Percentiles rank a stretch among this genome's conserved stretches.
These are phyloP conservation scores for Oopsacas minuta DNA, from an alignment of 37 sponge, comb jelly and placozoan genomes.

Conservation along the genomic window DNA sequence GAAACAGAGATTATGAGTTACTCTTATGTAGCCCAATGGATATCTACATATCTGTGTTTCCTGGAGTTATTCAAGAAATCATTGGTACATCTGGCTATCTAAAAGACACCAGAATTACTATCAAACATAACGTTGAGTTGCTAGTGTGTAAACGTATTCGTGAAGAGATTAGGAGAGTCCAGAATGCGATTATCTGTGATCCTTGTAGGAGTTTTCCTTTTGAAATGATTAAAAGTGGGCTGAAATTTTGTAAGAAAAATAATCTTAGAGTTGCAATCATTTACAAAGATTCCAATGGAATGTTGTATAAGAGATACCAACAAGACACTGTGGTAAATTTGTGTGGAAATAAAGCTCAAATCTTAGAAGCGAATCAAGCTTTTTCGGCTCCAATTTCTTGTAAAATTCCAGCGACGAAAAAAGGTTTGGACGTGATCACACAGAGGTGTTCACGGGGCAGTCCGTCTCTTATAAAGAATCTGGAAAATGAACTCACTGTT, in stretches of 20 bases:
- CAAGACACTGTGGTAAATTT: background rate
- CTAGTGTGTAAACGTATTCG: background rate
- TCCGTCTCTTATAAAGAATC: background rate
- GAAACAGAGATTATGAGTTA: background rate
- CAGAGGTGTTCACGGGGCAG: background rate
- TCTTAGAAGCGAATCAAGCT: background rate
- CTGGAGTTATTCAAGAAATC: background rate
- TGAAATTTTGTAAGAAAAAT: background rate
- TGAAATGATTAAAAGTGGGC: background rate
- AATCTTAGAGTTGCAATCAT: constrained; percentile 8
- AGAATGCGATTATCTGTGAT: background rate
- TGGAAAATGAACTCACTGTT: background rate
- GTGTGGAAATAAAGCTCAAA: background rate
- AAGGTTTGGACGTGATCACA: background rate
- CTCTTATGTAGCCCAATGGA: background rate
- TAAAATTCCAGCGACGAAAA: background rate
- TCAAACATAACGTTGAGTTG: background rate
- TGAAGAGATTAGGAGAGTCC: background rate
- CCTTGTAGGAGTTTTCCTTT: background rate
- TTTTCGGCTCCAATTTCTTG: background rate
- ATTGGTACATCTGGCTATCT: background rate
- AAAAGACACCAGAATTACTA: background rate
- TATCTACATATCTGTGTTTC: constrained; percentile 8
- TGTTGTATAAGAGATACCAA: background rate
- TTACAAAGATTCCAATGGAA: background rate